phyloP scores from a whole-genome alignment of 2,888 invertebrate genomes.

The Drosophila suboccidentalis region DNA sequence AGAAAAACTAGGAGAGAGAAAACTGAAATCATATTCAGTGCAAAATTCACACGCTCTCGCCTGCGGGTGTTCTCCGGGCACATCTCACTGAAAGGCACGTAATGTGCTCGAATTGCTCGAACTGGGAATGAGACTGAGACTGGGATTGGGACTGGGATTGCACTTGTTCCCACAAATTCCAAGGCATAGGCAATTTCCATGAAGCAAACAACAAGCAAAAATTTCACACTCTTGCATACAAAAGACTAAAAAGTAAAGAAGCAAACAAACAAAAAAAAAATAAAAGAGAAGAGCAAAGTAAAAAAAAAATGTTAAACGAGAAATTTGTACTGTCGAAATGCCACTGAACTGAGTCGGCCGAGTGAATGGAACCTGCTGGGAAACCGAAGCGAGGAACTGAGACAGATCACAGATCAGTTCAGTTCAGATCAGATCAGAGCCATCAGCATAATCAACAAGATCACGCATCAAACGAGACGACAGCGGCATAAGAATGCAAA shows the following conservation, averaged over 20 bases:
- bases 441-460: constrained; percentile 80
- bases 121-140: constrained; percentile 7
- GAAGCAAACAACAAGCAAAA: constrained; percentile 68
- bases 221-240: constrained; percentile 74
- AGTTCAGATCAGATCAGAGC: constrained; percentile 31
- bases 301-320: constrained; percentile 47
- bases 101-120: constrained; percentile 42
- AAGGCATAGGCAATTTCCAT: constrained; percentile 77
- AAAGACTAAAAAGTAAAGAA: constrained; percentile 39
- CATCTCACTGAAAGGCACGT: constrained; percentile 53
- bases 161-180: constrained; percentile 81
- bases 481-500: constrained; percentile 80
- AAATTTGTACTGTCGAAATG: constrained; percentile 69
- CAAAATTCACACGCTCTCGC: constrained; percentile 75
- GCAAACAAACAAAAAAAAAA: constrained; percentile 24
- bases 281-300: constrained; percentile 13
- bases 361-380: constrained; percentile 59
- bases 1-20: neutral
- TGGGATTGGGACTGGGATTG: constrained; percentile 33
- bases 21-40: constrained; percentile 27
- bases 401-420: constrained; percentile 32
- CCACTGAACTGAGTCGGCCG: constrained; percentile 55
- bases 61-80: constrained; percentile 69
- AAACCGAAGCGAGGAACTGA: constrained; percentile 12
- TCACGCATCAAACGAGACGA: constrained; percentile 81